Evolutionary conservation across 2,113 vertebrate species (phyloP), one percentile per base, ranked within the genome.

Genomic region (Sphaerodactylus townsendi): DNA sequence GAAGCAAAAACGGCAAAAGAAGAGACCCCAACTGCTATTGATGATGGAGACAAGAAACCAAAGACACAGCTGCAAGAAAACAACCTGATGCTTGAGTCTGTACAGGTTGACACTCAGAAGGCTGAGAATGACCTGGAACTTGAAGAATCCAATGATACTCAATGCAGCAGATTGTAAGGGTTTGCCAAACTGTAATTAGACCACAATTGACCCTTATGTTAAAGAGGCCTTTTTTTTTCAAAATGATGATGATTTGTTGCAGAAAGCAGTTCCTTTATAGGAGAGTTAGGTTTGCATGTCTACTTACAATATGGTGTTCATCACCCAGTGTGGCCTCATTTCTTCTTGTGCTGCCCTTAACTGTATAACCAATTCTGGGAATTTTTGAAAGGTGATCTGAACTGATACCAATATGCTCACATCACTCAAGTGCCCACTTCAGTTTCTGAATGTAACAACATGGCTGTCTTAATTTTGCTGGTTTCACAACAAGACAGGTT

Each of bases 1-100:
- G 91, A 95, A 74, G 92, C 95, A 0, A 92, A 96, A 9, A 82
- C 21, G 2, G 50, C 15, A 8, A 88, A 83, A 56, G 85, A 93
- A 7, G 82, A 89, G 44, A 56, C 2, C 19, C 28, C 6, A 48
- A 66, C 33, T 0, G 0, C 33, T 64, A 44, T 59, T 10, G 50
- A 65, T 15, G 84, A 86, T 15, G 82, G 39, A 84, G 25, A 86
- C 28, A 65, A 68, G 70, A 28, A 28, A 6, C 46, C 59, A 37
- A 1, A n/a, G 35, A 86, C 85, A 37, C 74, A 53, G 3, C 41
- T 53, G 35, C 83, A 90, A 77, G 85, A 69, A 39, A 87, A 91
- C 8, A 5, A 37, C 1, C 69, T 48, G 1, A 74, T 15, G 21
- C 78, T 83, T 56, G 83, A 86, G 64, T 71, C 23, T 33, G 83